Evolutionary conservation across 2,113 vertebrate genomes (phyloP).

Genomic region (Actinemys pallida): DNA sequence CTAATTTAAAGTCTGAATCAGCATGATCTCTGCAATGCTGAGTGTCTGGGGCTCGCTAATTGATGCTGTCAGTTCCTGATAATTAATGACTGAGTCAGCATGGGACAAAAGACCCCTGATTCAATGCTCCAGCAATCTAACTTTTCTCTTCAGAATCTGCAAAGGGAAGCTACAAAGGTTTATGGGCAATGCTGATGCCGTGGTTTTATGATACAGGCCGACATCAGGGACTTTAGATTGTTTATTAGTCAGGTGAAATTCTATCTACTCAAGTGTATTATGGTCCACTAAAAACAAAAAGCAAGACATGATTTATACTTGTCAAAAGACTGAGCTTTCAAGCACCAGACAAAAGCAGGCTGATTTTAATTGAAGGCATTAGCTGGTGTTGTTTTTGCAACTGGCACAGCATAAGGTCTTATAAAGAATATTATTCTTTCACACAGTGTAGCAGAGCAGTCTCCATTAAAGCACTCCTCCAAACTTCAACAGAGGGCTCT

Average conservation of each 20-base stretch:
- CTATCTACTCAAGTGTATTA: background rate
- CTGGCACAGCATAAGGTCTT: fast-evolving
- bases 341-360: background rate
- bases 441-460: fast-evolving
- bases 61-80: background rate
- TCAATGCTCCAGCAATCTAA: background rate
- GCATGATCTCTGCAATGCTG: background rate
- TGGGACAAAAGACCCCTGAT: background rate
- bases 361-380: background rate
- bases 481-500: background rate
- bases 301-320: background rate
- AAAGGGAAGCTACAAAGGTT: background rate
- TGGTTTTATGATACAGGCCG: background rate
- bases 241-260: background rate
- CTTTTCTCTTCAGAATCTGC: background rate
- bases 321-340: background rate
- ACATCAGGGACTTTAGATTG: background rate
- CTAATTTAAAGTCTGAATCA: background rate
- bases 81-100: background rate
- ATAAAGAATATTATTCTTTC: background rate
- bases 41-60: background rate
- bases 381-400: background rate
- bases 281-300: constrained; percentile 11
- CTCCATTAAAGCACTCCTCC: background rate
- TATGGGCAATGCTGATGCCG: background rate